Conservation (phyloP, 2,113 vertebrate genomes). For the Tragelaphus scriptus region DNA sequence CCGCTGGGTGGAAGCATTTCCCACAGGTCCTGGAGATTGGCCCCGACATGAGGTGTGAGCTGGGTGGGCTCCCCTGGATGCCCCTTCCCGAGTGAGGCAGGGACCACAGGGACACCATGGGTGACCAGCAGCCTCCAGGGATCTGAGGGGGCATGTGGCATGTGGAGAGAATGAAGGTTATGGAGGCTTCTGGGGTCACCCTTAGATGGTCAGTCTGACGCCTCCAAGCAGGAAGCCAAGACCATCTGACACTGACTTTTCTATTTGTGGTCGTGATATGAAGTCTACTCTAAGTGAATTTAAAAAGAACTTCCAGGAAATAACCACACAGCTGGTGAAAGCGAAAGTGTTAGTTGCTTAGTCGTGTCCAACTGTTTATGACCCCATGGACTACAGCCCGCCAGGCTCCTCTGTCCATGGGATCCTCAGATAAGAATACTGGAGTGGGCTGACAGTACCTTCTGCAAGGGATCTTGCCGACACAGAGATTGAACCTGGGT, state of each 20-base stretch:
- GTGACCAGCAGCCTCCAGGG: background rate
- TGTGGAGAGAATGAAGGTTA: background rate
- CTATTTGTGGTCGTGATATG: background rate
- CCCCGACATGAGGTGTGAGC: background rate
- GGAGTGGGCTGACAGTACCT: background rate
- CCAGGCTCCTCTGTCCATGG: background rate
- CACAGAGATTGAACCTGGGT: background rate
- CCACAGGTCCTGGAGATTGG: too few relatives aligned
- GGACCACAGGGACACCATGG: background rate
- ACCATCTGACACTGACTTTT: background rate
- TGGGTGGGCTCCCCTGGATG: background rate
- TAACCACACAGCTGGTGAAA: background rate
- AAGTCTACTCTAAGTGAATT: background rate
- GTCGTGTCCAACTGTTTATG: background rate
- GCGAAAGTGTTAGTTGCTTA: background rate
- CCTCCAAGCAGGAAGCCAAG: background rate
- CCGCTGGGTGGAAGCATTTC: background rate
- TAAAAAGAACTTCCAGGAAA: background rate
- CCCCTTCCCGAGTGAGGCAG: background rate
- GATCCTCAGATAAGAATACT: background rate
- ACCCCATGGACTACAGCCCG: background rate
- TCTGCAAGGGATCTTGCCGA: background rate
- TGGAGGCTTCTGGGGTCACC: background rate
- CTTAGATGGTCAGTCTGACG: background rate
- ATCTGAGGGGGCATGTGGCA: background rate